Evolutionary conservation across 1,140 invertebrate species (phyloP).

Genomic region (Cepaea nemoralis): DNA sequence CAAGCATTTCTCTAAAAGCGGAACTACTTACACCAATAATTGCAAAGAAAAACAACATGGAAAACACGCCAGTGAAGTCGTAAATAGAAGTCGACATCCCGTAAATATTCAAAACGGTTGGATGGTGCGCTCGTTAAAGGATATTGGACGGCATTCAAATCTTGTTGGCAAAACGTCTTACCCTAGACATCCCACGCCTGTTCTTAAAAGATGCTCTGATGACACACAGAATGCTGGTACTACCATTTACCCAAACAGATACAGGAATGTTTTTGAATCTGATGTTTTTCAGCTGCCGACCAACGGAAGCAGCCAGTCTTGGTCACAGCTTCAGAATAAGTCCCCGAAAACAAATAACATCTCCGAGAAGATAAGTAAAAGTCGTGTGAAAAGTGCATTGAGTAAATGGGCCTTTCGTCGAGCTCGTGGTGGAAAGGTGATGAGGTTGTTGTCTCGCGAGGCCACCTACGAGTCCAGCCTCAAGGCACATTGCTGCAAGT

Average conservation of each 20-base stretch:
- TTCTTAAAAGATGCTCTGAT: background rate
- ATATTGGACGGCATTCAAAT: background rate
- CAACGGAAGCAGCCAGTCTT: background rate
- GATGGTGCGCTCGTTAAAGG: background rate
- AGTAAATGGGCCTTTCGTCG: background rate
- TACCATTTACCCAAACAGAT: background rate
- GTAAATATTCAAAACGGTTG: background rate
- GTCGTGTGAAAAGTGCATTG: background rate
- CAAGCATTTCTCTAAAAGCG: background rate
- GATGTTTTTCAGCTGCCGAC: constrained; percentile 4
- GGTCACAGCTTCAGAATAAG: background rate
- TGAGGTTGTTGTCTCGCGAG: background rate
- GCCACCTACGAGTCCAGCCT: background rate
- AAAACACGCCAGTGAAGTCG: background rate
- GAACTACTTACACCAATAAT: background rate
- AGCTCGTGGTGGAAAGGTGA: background rate
- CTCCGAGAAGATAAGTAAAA: background rate
- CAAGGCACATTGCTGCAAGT: background rate
- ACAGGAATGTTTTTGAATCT: constrained; percentile 17
- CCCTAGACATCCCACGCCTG: background rate
- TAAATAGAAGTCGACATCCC: background rate
- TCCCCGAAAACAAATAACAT: background rate
- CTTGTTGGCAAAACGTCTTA: background rate
- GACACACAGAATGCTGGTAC: background rate
- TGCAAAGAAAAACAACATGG: background rate